These are phyloP conservation scores for Gulo gulo DNA, from an alignment of 2,113 vertebrate species.

Conservation along the genomic window DNA sequence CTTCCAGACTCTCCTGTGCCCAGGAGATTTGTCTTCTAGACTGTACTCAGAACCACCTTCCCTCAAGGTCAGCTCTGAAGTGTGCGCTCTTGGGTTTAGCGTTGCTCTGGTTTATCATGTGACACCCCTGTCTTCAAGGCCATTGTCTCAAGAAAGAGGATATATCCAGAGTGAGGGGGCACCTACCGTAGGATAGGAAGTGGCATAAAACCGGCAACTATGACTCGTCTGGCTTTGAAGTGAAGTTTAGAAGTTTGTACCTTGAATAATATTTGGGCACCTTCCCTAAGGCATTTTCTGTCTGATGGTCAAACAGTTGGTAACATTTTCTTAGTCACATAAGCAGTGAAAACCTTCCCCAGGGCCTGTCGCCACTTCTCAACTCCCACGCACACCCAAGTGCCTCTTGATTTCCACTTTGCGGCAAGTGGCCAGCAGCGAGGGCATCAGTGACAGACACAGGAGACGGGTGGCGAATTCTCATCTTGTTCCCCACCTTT, in stretches of 20 bases:
- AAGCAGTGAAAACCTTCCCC: background rate
- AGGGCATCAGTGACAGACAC: background rate
- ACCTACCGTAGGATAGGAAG: background rate
- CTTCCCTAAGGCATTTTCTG: background rate
- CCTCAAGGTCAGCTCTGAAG: background rate
- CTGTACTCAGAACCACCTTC: background rate
- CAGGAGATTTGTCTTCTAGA: background rate
- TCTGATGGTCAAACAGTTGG: background rate
- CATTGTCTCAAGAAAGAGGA: background rate
- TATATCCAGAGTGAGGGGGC: background rate
- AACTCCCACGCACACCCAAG: background rate
- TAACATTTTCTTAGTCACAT: background rate
- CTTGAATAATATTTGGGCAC: background rate
- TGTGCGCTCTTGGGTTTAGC: background rate
- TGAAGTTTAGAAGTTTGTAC: background rate
- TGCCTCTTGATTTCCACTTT: background rate
- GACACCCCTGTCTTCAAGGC: background rate
- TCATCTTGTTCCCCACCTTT: background rate
- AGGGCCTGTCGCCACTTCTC: rapidly evolving
- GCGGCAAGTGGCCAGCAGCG: background rate
- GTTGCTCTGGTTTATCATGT: background rate
- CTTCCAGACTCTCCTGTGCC: background rate
- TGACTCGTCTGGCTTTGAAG: background rate
- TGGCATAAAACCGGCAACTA: background rate
- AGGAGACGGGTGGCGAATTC: background rate